phyloP scores from a whole-genome alignment of 2,797 vertebrate genomes.

The Sebastolobus alascanus region DNA sequence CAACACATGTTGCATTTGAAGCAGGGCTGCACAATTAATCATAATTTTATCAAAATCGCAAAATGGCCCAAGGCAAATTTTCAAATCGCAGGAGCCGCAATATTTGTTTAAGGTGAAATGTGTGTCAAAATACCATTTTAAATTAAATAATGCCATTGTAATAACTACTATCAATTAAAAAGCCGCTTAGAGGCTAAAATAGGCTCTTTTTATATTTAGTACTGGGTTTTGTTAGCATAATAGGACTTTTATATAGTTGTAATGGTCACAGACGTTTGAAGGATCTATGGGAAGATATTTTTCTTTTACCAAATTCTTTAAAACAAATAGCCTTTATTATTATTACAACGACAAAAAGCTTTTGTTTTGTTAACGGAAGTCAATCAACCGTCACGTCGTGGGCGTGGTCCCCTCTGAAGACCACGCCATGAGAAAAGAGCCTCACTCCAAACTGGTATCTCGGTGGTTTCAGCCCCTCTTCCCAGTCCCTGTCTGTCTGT shows the following conservation, averaged over 20 bases:
- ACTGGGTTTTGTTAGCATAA: no score
- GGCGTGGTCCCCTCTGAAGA: slow-evolving; percentile 36
- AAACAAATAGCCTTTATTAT: not conserved
- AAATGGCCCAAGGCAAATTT: no score
- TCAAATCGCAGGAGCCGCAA: no score
- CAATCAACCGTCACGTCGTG: slow-evolving; percentile 2
- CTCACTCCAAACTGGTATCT: not conserved
- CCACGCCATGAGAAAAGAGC: slow-evolving; percentile 23
- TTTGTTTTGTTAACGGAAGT: slow-evolving; percentile 10
- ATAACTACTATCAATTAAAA: no score
- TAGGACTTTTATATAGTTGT: not conserved
- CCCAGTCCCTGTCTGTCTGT: not conserved
- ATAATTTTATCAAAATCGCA: fast-evolving
- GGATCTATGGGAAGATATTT: not conserved
- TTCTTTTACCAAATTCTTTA: no score
- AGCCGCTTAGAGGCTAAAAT: no score
- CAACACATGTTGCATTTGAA: no score
- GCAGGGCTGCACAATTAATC: no score
- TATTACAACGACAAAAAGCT: not conserved
- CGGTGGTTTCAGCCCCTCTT: not conserved
- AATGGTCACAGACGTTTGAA: not conserved
- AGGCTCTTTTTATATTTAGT: no score
- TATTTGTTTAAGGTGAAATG: no score
- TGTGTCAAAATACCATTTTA: no score
- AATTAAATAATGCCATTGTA: no score